Percentiles rank a stretch among this genome's conserved stretches.
phyloP scores from a whole-genome alignment of 2,797 vertebrate species.

The Enteromius treurensis region DNA sequence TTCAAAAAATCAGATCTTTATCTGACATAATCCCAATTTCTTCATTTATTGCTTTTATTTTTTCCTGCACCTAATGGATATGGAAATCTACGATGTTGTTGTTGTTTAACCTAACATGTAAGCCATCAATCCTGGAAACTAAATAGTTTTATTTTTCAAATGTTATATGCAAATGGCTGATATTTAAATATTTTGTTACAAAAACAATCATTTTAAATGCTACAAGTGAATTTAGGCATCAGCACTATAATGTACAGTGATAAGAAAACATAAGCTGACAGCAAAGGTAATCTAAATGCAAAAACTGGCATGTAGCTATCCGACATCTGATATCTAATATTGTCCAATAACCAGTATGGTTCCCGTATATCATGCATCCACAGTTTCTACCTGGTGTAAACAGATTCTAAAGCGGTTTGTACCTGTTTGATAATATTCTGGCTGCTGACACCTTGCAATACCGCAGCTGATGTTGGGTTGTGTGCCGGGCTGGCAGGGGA shows the following conservation, averaged over 20 bases:
- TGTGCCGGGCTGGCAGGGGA: conserved; percentile 80
- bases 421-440: conserved; percentile 97
- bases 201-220: background rate
- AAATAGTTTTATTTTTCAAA: background rate
- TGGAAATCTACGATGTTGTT: background rate
- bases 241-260: background rate
- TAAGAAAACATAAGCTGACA: background rate
- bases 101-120: background rate
- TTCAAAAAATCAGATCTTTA: background rate
- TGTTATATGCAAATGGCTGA: background rate
- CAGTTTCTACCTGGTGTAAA: conserved; percentile 17
- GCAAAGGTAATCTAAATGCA: background rate
- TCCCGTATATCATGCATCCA: background rate
- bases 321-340: background rate
- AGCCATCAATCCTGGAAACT: background rate
- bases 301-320: background rate
- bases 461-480: conserved; percentile 73
- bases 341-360: background rate
- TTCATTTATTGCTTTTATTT: background rate
- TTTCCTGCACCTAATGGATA: background rate
- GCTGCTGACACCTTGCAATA: conserved; percentile 87
- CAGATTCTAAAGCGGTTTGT: background rate
- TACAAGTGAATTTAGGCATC: background rate
- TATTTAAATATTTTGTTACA: background rate
- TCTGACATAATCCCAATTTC: background rate